Conservation (phyloP, 30 jellyfish, hydroid and myxozoan species). For the Catostylus mosaicus region DNA sequence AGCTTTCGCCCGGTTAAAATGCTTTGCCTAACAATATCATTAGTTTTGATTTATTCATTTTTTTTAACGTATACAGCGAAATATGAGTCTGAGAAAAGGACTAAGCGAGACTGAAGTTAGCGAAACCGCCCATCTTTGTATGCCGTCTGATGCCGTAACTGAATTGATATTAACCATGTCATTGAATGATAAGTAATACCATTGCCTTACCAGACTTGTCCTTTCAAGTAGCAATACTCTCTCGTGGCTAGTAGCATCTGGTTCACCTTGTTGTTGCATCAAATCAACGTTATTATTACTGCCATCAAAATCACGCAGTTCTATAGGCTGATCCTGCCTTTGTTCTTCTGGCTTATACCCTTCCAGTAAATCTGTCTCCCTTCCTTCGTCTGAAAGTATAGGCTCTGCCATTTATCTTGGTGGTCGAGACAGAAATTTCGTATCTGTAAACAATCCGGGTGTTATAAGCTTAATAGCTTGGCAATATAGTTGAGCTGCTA, state of each 20-base stretch:
- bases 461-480: too few species aligned
- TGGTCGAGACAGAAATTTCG: too few species aligned
- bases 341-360: not conserved
- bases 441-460: too few species aligned
- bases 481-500: too few species aligned
- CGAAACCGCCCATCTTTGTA: too few species aligned
- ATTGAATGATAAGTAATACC: not conserved
- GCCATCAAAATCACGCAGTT: not conserved
- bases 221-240: not conserved
- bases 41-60: too few species aligned
- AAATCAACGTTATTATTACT: not conserved
- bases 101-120: too few species aligned
- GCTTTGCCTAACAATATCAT: too few species aligned
- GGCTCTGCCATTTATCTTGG: not conserved
- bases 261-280: not conserved
- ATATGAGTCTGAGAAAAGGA: too few species aligned
- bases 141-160: too few species aligned
- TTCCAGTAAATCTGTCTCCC: conserved; percentile 13
- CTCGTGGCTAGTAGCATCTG: not conserved
- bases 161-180: not conserved
- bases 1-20: too few species aligned
- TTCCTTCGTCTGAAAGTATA: not conserved
- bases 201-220: not conserved
- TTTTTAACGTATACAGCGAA: too few species aligned
- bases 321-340: not conserved